A percentile compares a stretch with the other conserved stretches of the same genome.
phyloP scores from a whole-genome alignment of 1,140 invertebrate genomes.

The Drosophila grimshawi region DNA sequence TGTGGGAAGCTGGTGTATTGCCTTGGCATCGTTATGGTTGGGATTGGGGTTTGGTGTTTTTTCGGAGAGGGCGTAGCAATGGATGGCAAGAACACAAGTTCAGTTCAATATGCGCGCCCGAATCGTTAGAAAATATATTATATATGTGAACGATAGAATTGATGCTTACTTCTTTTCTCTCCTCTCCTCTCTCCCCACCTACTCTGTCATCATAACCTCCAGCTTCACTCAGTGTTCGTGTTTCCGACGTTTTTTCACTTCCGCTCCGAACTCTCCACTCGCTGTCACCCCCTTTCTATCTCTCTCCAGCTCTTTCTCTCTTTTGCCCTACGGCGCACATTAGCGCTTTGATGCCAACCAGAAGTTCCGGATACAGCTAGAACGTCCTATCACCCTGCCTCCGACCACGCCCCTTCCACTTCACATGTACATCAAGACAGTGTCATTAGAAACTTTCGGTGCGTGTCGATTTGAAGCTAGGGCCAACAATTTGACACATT shows the following conservation, averaged over 20 bases:
- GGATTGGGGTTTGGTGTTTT: neutral
- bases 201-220: too few species aligned
- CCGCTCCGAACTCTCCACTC: slow-evolving; percentile 37
- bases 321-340: slow-evolving; percentile 35
- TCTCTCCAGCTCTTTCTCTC: neutral
- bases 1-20: neutral
- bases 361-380: slow-evolving; percentile 46
- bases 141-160: slow-evolving; percentile 42
- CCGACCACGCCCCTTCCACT: neutral
- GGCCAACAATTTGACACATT: slow-evolving; percentile 73
- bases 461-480: slow-evolving; percentile 56
- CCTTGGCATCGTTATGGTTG: too few species aligned
- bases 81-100: slow-evolving; percentile 24
- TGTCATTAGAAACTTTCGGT: slow-evolving; percentile 58
- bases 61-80: neutral
- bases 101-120: slow-evolving; percentile 40
- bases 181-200: neutral
- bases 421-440: slow-evolving; percentile 13
- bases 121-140: slow-evolving; percentile 78
- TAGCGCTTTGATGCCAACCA: slow-evolving; percentile 29
- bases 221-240: slow-evolving; percentile 34
- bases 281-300: neutral
- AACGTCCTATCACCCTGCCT: slow-evolving; percentile 14
- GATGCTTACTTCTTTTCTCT: slow-evolving; percentile 9
- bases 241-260: slow-evolving; percentile 58